Base-by-base conservation (phyloP, 1,140 invertebrate genomes). In the Halesus radiatus region DNA sequence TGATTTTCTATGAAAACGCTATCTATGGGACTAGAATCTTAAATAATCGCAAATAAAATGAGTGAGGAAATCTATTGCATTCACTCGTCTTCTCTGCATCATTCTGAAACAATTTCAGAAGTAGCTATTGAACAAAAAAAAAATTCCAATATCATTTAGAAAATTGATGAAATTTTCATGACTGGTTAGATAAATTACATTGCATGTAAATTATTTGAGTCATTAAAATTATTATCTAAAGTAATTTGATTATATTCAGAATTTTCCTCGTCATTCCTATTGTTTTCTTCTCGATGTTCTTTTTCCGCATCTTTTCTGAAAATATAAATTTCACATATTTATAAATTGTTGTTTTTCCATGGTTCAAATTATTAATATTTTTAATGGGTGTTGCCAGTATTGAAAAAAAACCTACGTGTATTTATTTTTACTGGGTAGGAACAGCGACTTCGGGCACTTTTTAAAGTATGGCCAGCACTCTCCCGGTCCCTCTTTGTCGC, bases 381-480 rank as follows among this genome's bases (percentile, higher is more conserved):
- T 50, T 13, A 72, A 72, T 50, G 18, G 23, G 45, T n/a, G 37
- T 13, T 52, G 37, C 68, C n/a, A 20, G 29, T 74, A 52, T 26
- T 23, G 37, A 23, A 26, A 37, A 16, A 3, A 20, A 84, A 89
- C 89, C 89, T 89, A 93, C 91, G 91, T 89, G 85, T 94, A 94
- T 87, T 93, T 92, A 86, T 93, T 93, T 68, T 89, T 90, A 32
- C 91, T 90, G 8, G 91, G 88, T 79, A 92, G 89, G 85, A 96
- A 96, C 23, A 96, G 89, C 32, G 95, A 95, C 86, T 95, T 95
- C n/a, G 95, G 93, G 85, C 95, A 96, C 22, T 93, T 91, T 85
- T 94, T 94, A 86, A 94, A 94, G 84, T 96, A 96, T 3, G 94
- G 94, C 92, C 94, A 96, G 86, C 95, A 96, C 86, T 96, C 95